These are phyloP conservation scores for Ennomos erosarius DNA, from an alignment of 2,888 invertebrate genomes.

Conservation along the genomic window DNA sequence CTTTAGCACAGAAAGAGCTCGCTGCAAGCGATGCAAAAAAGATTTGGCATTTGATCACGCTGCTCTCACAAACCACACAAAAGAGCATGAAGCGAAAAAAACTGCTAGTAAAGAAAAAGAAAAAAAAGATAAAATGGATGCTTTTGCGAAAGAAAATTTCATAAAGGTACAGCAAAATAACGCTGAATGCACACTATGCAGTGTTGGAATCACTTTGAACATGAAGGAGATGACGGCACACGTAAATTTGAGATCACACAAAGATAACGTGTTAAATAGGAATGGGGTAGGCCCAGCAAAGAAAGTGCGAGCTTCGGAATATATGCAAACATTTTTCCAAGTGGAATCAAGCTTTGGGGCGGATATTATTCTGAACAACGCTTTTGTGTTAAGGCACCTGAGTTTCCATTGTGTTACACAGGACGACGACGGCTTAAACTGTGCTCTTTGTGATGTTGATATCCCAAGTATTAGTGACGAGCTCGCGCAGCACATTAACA, in stretches of 20 bases:
- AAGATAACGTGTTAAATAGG: background rate
- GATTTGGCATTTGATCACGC: background rate
- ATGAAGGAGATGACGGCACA: conserved; percentile 1
- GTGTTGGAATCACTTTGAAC: background rate
- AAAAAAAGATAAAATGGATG: background rate
- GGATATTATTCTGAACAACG: conserved; percentile 25
- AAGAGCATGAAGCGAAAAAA: background rate
- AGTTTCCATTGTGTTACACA: conserved; percentile 30
- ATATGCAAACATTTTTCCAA: background rate
- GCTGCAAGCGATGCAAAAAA: conserved; percentile 11
- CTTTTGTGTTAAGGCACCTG: conserved; percentile 19
- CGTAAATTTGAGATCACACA: conserved; percentile 1
- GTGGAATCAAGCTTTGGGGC: conserved; percentile 5
- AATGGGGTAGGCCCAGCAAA: background rate
- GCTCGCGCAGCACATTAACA: conserved; percentile 19
- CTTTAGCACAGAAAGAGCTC: conserved; percentile 42
- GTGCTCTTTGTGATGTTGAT: conserved; percentile 21
- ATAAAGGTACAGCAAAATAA: conserved; percentile 5
- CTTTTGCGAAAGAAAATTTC: conserved; percentile 6
- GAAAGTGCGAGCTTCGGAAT: background rate
- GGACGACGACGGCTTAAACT: background rate
- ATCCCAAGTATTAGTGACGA: background rate
- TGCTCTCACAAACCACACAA: conserved; percentile 11
- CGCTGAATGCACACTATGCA: conserved; percentile 6
- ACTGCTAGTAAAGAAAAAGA: background rate